Conservation (phyloP, 2,888 invertebrate genomes). For the Rotaria sp. region DNA sequence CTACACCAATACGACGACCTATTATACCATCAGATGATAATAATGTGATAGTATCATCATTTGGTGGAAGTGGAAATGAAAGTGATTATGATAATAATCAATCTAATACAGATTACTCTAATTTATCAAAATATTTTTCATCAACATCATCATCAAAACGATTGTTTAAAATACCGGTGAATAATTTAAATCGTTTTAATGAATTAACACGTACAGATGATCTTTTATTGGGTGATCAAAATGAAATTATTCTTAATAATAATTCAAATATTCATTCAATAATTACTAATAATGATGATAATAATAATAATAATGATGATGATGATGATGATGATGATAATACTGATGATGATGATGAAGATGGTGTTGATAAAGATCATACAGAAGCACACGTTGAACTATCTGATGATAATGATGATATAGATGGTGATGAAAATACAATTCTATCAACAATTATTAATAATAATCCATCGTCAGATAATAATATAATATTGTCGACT, state of each 20-base stretch:
- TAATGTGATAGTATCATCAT: not conserved
- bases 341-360: not conserved
- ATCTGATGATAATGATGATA: slow-evolving; percentile 4
- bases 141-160: not conserved
- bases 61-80: slow-evolving; percentile 10
- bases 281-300: not conserved
- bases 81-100: slow-evolving; percentile 27
- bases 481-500: not conserved
- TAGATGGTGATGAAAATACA: not conserved
- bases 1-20: not conserved
- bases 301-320: not conserved
- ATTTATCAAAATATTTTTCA: not conserved
- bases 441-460: not conserved
- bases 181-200: not conserved
- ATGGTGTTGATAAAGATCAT: not conserved
- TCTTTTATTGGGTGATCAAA: slow-evolving; percentile 27
- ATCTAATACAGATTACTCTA: not conserved
- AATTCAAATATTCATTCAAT: not conserved
- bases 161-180: not conserved
- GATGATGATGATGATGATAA: not conserved
- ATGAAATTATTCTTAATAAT: slow-evolving; percentile 2
- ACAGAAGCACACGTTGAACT: not conserved
- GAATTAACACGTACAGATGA: slow-evolving; percentile 22
- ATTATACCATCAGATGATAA: not conserved
- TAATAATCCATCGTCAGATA: slow-evolving; percentile 5